phyloP scores from a whole-genome alignment of 2,797 vertebrate species.

The Coccyzus lansbergi region DNA sequence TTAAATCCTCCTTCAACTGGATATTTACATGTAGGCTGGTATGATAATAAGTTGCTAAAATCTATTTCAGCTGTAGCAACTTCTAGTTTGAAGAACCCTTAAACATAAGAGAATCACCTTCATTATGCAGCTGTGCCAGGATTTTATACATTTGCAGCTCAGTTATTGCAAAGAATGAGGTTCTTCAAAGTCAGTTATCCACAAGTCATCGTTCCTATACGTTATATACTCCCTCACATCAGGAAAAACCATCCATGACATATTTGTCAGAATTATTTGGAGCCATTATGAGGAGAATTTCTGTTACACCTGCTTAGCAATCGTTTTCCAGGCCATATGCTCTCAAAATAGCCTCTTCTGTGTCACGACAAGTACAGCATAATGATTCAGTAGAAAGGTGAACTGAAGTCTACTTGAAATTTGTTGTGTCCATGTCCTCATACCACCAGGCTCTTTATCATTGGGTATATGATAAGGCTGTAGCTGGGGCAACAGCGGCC shows the following conservation, averaged over 20 bases:
- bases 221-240: not conserved
- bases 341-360: constrained; percentile 22
- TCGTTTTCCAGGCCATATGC: constrained; percentile 30
- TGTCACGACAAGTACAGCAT: not conserved
- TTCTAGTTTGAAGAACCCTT: not conserved
- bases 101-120: constrained; percentile 9
- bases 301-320: constrained; percentile 11
- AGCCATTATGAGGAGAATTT: constrained; percentile 3
- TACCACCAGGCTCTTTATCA: not conserved
- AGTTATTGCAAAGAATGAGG: not conserved
- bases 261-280: constrained; percentile 37
- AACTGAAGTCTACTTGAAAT: not conserved
- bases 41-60: not conserved
- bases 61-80: not conserved
- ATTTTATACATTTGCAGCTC: not conserved
- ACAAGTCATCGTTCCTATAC: not conserved
- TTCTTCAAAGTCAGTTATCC: constrained; percentile 19
- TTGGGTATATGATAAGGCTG: not conserved
- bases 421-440: not conserved
- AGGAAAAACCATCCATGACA: constrained; percentile 5
- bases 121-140: not conserved
- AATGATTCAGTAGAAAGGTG: not conserved
- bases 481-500: not conserved
- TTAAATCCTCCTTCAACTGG: not conserved
- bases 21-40: not conserved